phyloP scores from a whole-genome alignment of 2,797 vertebrate genomes.

The Hephaestus fuliginosus region DNA sequence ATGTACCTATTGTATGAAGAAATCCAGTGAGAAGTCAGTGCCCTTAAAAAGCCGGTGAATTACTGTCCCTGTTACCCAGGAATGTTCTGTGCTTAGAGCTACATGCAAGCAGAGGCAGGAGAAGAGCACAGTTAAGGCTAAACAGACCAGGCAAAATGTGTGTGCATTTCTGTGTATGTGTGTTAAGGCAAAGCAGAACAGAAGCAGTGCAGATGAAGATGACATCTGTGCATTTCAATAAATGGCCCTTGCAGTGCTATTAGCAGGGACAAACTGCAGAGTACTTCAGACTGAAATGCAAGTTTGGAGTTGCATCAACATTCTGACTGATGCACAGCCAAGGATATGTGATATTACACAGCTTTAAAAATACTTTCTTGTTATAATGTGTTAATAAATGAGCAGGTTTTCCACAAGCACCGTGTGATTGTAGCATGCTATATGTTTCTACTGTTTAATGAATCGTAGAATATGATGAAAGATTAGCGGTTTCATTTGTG shows the following conservation, averaged over 20 bases:
- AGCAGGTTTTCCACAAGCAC: slow-evolving; percentile 22
- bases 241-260: slow-evolving; percentile 52
- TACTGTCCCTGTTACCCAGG: slow-evolving; percentile 71
- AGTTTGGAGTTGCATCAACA: slow-evolving; percentile 55
- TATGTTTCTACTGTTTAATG: slow-evolving; percentile 32
- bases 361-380: slow-evolving; percentile 36
- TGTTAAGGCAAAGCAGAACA: slow-evolving; percentile 54
- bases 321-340: slow-evolving; percentile 58
- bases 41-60: slow-evolving; percentile 60
- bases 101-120: slow-evolving; percentile 57
- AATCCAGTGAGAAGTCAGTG: slow-evolving; percentile 55
- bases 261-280: slow-evolving; percentile 62
- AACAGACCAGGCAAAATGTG: slow-evolving; percentile 51
- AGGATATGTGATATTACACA: slow-evolving; percentile 40
- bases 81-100: slow-evolving; percentile 69
- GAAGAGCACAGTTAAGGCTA: slow-evolving; percentile 62
- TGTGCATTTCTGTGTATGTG: slow-evolving; percentile 8
- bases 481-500: slow-evolving; percentile 53
- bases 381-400: slow-evolving; percentile 65
- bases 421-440: slow-evolving; percentile 31
- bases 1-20: slow-evolving; percentile 66
- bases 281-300: slow-evolving; percentile 40
- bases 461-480: slow-evolving; percentile 56
- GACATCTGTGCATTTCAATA: slow-evolving; percentile 66
- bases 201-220: slow-evolving; percentile 64